Evolutionary conservation across 2,113 vertebrate species (phyloP), one percentile per base, ranked within the genome.

Genomic region (Lasiurus cinereus): DNA sequence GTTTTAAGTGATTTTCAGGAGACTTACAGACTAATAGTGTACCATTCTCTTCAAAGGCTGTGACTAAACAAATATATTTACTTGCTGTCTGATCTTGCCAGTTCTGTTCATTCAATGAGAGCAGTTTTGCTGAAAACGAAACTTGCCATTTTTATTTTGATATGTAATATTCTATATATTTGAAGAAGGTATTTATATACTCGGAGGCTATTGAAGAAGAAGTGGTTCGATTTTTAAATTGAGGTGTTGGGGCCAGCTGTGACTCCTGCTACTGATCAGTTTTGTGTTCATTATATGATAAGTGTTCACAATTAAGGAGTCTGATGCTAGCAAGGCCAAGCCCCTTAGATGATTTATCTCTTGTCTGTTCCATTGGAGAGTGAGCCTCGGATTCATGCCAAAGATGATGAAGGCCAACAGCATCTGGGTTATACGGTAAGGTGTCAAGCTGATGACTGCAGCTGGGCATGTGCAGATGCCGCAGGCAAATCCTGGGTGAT

Each of bases 311-410:
- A 69, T 0, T 0, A 96, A 84, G 43, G 54, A 76, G 90, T 46
- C 85, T 90, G 84, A 83, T 73, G 70, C 52, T 56, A 27, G n/a
- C 6, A 18, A 96, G 82, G 36, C 88, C 59, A 8, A 96, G 59
- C 36, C 64, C 95, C 76, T 93, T 67, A 74, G 92, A 19, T 96
- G 24, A 93, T 97, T 97, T 97, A 90, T 91, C 93, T 90, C 74
- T 80, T 74, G 33, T 89, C 96, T 82, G 0, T 77, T 94, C 83
- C 74, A 31, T 0, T 2, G 72, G 54, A 97, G 85, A 84, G 69
- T 46, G 70, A 88, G 69, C 88, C 83, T 74, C 96, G 96, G 94
- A 88, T 10, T 91, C 69, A n/a, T 31, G 86, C 76, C 96, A 97
- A 39, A 8, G 0, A 31, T 21, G 95, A 91, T 93, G 79, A 96